Percentiles rank a stretch among this genome's conserved stretches.
phyloP scores from a whole-genome alignment of 2,888 invertebrate species.

The Tetragonisca angustula region DNA sequence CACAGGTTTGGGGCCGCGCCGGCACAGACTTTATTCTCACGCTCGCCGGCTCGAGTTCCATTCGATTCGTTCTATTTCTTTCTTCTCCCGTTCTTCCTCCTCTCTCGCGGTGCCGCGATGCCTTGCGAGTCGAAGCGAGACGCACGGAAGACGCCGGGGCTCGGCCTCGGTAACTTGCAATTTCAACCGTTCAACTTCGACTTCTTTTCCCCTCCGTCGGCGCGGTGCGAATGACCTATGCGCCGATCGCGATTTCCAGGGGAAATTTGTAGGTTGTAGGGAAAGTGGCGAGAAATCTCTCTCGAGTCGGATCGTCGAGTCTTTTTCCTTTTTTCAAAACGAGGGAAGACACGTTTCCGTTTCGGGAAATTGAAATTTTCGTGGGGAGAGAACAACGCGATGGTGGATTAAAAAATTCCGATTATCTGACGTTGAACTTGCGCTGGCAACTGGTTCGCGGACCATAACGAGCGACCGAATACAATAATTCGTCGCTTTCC shows the following conservation, averaged over 20 bases:
- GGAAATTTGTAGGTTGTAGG: neutral
- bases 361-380: no score
- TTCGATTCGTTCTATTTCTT: slow-evolving; percentile 28
- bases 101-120: neutral
- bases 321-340: no score
- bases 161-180: slow-evolving; percentile 15
- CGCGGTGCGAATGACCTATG: slow-evolving; percentile 2
- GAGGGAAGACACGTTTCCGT: no score
- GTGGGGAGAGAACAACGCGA: no score
- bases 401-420: no score
- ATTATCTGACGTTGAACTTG: no score
- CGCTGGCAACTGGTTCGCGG: no score
- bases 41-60: slow-evolving; percentile 21
- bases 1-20: slow-evolving; percentile 10
- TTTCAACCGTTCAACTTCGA: neutral
- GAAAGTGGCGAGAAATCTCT: neutral
- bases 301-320: neutral
- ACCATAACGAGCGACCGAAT: no score
- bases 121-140: neutral
- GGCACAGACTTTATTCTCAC: slow-evolving; percentile 50
- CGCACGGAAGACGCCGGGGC: neutral
- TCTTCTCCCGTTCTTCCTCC: neutral
- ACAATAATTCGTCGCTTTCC: no score
- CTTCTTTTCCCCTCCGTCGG: neutral
- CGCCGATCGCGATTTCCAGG: slow-evolving; percentile 9